Percentiles rank a stretch among this genome's conserved stretches.
phyloP scores from a whole-genome alignment of 1,140 invertebrate genomes.

The Drosophila dunni region DNA sequence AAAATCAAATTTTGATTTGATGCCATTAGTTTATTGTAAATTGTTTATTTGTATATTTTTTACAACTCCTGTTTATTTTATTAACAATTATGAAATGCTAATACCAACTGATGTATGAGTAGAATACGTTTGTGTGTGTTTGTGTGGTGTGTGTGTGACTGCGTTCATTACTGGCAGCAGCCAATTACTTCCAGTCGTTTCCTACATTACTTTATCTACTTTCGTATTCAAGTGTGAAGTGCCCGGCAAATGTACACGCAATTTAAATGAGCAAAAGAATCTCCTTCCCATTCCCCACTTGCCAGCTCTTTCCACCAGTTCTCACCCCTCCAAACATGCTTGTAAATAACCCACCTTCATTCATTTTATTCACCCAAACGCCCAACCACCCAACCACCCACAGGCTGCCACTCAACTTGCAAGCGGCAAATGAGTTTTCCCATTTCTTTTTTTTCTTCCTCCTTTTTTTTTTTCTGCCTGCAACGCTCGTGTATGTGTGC shows the following conservation, averaged over 20 bases:
- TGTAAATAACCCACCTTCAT: conserved; percentile 1
- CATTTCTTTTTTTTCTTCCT: conserved; percentile 27
- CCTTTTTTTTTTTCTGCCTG: not conserved
- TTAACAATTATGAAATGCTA: conserved; percentile 23
- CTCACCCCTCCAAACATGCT: not conserved
- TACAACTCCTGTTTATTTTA: conserved; percentile 15
- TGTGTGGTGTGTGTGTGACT: conserved; percentile 31
- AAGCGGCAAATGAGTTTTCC: conserved; percentile 77
- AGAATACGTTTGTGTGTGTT: not conserved
- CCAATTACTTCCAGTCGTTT: conserved; percentile 77
- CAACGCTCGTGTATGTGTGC: conserved; percentile 29
- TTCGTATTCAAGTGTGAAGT: conserved; percentile 82
- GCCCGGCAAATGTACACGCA: conserved; percentile 78
- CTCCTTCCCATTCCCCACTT: not conserved
- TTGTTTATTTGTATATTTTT: too few relatives aligned
- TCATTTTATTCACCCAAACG: not conserved
- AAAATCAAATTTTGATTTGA: too few relatives aligned
- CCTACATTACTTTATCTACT: conserved; percentile 79
- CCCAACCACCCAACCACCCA: not conserved
- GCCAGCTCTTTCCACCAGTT: not conserved
- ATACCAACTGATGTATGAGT: not conserved
- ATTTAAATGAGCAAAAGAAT: conserved; percentile 73
- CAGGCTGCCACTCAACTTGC: conserved; percentile 46
- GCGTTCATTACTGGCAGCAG: conserved; percentile 69
- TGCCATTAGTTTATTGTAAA: too few relatives aligned